Evolutionary conservation across 2,113 vertebrate species (phyloP), one percentile per base, ranked within the genome.

Genomic region (Pogona vitticeps): DNA sequence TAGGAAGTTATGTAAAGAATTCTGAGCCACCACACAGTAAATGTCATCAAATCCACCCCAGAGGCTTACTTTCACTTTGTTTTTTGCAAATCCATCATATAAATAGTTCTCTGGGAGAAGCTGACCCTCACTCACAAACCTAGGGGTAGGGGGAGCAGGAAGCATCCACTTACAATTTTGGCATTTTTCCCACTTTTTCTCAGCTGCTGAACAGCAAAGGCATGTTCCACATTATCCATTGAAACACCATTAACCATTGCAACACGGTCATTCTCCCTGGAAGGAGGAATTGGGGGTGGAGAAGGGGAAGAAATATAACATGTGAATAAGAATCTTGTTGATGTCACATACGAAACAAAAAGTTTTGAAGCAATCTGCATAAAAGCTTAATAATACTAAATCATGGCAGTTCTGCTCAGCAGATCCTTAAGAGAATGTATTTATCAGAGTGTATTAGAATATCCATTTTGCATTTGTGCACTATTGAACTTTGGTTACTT

Each of bases 211-310:
- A 99, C 99, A 86, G 99, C 99, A 90, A 99, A 99, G 0, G 98
- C 99, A 46, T 99, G 99, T 89, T 99, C 99, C 71, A 99, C 99
- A 33, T 99, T 99, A 95, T 99, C 98, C 99, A 99, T 99, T 52
- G 99, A 99, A 94, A 99, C 99, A 7, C 98, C 98, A 89, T 99
- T 99, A 95, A 99, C 99, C 98, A 99, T 99, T 61, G 98, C 98
- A 72, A 99, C 98, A 90, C 98, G 97, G 95, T 99, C 99, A 97
- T 99, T 99, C 95, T 99, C 98, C 94, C 99, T 99, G 87, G 14
- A 79, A 91, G 20, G 86, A 42, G 84, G 81, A 9, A 52, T 21
- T 15, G 28, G 86, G 58, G 88, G 46, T 31, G 67, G 0, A 15
- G 65, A 80, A 71, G 71, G 61, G 52, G 46, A 71, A 23, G 38